phyloP scores from a whole-genome alignment of 2,797 vertebrate species.

The Eurystomus glaucurus region DNA sequence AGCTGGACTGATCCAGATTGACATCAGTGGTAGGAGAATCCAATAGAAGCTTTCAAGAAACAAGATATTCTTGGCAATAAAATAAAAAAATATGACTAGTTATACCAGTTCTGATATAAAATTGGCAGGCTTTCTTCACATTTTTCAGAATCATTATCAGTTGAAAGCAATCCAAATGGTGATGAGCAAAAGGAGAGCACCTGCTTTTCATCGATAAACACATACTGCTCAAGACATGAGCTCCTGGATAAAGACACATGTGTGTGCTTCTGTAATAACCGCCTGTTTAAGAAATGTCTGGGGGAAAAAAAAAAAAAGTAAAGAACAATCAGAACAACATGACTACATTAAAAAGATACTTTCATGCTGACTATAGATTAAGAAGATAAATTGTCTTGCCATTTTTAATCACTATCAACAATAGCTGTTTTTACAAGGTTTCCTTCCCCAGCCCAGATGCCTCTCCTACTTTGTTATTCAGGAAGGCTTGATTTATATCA shows the following conservation, averaged over 20 bases:
- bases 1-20: slow-evolving; percentile 26
- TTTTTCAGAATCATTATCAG: slow-evolving; percentile 53
- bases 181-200: slow-evolving; percentile 68
- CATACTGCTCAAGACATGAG: slow-evolving; percentile 8
- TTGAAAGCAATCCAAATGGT: slow-evolving; percentile 60
- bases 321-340: neutral
- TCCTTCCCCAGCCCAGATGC: neutral
- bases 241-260: neutral
- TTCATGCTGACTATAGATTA: neutral
- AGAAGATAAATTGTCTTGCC: neutral
- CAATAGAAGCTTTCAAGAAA: slow-evolving; percentile 45
- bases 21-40: neutral
- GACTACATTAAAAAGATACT: neutral
- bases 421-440: neutral
- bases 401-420: neutral
- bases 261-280: slow-evolving; percentile 18
- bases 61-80: slow-evolving; percentile 61
- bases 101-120: slow-evolving; percentile 44
- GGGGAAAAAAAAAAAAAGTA: neutral
- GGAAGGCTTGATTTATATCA: neutral
- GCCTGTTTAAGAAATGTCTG: slow-evolving; percentile 10
- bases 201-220: slow-evolving; percentile 41
- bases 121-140: slow-evolving; percentile 20
- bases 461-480: neutral
- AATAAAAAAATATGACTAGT: slow-evolving; percentile 54